Evolutionary conservation across 2,797 vertebrate species (phyloP).

Genomic region (Phrynocephalus guinanensis): DNA sequence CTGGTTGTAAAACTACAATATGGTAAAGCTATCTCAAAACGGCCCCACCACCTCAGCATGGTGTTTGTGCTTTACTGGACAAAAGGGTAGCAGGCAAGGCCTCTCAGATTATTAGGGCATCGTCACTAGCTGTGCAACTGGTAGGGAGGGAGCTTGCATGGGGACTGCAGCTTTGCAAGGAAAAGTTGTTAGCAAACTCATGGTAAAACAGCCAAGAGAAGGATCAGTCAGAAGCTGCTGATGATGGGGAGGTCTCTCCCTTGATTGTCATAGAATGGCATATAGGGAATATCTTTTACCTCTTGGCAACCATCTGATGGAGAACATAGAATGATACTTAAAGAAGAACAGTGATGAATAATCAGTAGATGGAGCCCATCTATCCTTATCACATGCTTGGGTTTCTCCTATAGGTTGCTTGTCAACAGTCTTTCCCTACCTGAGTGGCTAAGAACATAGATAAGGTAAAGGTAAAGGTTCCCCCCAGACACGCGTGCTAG

Average conservation of each 20-base stretch:
- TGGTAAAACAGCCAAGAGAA: background rate
- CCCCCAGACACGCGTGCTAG: no score
- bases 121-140: no score
- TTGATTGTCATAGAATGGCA: background rate
- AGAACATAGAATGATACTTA: background rate
- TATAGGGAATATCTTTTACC: background rate
- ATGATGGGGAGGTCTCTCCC: background rate
- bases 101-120: no score
- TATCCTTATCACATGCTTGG: background rate
- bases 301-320: background rate
- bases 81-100: no score
- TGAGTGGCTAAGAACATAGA: background rate
- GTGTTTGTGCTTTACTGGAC: no score
- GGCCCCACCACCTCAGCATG: no score
- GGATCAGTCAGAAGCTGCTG: background rate
- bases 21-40: no score
- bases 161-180: background rate
- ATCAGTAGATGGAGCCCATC: background rate
- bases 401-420: background rate
- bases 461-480: no score
- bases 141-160: no score
- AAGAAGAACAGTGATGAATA: background rate
- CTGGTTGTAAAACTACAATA: no score
- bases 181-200: background rate
- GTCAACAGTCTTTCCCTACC: background rate